Conservation (phyloP, 1,140 invertebrate genomes). For the Yoshiicerus persimilis region DNA sequence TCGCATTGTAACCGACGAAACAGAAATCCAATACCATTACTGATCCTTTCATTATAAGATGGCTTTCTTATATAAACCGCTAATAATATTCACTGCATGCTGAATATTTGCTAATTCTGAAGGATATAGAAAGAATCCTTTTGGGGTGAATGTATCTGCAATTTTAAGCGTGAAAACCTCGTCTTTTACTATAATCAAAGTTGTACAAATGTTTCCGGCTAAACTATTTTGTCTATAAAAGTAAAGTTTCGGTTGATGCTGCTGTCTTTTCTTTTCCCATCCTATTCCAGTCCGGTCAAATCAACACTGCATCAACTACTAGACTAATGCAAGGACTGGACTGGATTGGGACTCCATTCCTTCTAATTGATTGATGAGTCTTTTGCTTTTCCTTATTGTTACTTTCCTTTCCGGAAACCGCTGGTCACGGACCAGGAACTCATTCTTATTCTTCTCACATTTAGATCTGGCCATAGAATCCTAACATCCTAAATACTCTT, state of each 20-base stretch:
- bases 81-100: not conserved
- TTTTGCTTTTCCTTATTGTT: constrained; percentile 5
- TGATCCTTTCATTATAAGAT: not conserved
- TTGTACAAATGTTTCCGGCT: not conserved
- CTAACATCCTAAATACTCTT: not conserved
- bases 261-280: not conserved
- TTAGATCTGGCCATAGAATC: not conserved
- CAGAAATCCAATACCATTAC: not conserved
- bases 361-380: not conserved
- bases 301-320: not conserved
- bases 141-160: no score
- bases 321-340: not conserved
- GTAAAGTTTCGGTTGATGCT: not conserved
- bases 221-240: not conserved
- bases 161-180: no score
- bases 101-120: no score
- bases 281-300: not conserved
- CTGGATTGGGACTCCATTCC: not conserved
- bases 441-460: not conserved
- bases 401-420: not conserved
- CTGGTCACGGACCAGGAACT: not conserved
- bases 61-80: not conserved
- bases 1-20: not conserved
- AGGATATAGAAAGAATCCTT: no score
- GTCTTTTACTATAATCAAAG: not conserved